Evolutionary conservation across 2,797 vertebrate genomes (phyloP).

Genomic region (Microcaecilia unicolor): DNA sequence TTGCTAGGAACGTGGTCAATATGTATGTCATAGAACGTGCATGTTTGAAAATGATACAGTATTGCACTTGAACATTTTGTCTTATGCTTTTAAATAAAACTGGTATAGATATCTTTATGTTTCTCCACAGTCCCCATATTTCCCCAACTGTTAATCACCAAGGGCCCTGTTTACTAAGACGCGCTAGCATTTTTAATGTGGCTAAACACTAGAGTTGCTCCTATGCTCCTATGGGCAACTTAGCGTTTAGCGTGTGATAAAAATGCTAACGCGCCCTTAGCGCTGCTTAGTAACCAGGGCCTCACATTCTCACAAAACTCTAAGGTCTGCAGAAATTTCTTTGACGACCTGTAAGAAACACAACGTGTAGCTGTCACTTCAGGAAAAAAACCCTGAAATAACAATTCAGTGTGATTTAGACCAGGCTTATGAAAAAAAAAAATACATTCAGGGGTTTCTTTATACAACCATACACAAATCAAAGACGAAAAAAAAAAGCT

Average conservation of each 20-base stretch:
- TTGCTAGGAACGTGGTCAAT: too few relatives aligned
- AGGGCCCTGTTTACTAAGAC: too few relatives aligned
- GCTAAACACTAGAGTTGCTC: too few relatives aligned
- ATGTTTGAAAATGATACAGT: too few relatives aligned
- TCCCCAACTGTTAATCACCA: background rate
- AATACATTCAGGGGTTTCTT: constrained; percentile 13
- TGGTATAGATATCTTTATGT: background rate
- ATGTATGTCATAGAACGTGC: too few relatives aligned
- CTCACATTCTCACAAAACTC: constrained; percentile 7
- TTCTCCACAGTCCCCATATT: background rate
- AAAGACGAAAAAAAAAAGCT: background rate
- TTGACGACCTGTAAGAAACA: constrained; percentile 11
- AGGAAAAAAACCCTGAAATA: constrained; percentile 20
- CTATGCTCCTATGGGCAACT: too few relatives aligned
- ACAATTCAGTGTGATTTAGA: constrained; percentile 39
- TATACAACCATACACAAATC: background rate
- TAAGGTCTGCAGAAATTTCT: constrained; percentile 9
- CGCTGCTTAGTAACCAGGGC: too few relatives aligned
- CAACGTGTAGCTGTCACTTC: background rate
- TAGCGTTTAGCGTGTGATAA: too few relatives aligned
- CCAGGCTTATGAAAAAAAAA: constrained; percentile 34
- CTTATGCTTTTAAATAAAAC: too few relatives aligned
- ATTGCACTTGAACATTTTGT: too few relatives aligned
- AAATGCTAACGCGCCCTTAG: too few relatives aligned
- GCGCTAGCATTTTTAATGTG: too few relatives aligned